Base-by-base conservation (phyloP, 2,797 vertebrate species). In the Xiphorhynchus erythropygius region DNA sequence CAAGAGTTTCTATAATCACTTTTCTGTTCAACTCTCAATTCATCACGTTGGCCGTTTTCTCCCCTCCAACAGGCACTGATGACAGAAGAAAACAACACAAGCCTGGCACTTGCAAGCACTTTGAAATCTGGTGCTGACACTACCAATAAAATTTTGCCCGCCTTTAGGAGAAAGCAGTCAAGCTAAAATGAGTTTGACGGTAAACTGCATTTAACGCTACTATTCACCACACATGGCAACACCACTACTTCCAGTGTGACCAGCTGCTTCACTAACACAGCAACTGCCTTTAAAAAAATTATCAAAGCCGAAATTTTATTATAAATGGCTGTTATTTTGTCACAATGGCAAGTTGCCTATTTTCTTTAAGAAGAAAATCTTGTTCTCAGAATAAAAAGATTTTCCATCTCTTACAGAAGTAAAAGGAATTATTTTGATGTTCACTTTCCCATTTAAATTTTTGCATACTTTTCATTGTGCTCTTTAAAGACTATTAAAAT, bases 11-110 rank as follows among this genome's bases (percentile, higher is more conserved):
- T 84, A 33, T 76, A 95, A 97, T 28, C 30, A 70, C 35, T 83
- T 85, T 87, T 49, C 79, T 93, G 77, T 89, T 90, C 71, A 94
- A 77, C 67, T 94, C 52, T 6, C 73, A 84, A 44, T 74, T 93
- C 30, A 3, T 90, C 84, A n/a, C 33, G 50, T 88, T 96, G 93
- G 93, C 70, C 17, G 8, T 80, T 90, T 91, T 90, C 94, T 76
- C 39, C 39, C 21, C 53, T 88, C 37, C 76, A 83, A 65, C 79
- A 93, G 78, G 82, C 86, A 93, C 55, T 28, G 64, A 97, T 92
- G 95, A 97, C 62, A 88, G 76, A 90, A 92, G 76, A 90, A 96
- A 97, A 94, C 83, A 96, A 93, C 32, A 52, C 60, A 91, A 44
- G 55, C 65, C 71, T 94, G 94, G 90, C 25, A 28, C 77, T 94